A percentile compares a stretch with the other conserved stretches of the same genome.
phyloP scores from a whole-genome alignment of 2,888 invertebrate species.

The Aphelenchoides bicaudatus region DNA sequence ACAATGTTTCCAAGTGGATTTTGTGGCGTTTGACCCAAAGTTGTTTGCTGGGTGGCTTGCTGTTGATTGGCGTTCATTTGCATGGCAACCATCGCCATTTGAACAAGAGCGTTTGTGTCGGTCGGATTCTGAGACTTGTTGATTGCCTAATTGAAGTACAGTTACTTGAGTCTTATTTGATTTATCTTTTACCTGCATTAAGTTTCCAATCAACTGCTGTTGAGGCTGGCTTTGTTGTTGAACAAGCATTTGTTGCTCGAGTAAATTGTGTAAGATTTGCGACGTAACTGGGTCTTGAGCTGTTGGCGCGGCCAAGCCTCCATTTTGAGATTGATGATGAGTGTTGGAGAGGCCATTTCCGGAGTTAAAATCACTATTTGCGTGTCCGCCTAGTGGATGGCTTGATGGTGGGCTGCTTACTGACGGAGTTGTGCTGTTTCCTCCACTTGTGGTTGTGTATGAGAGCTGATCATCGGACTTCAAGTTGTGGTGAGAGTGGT shows the following conservation, averaged over 20 bases:
- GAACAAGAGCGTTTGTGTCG: constrained; percentile 14
- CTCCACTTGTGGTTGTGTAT: constrained; percentile 9
- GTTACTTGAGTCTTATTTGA: no score
- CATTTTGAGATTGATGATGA: neutral
- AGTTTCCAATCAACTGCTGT: constrained; percentile 12
- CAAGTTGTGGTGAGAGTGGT: neutral
- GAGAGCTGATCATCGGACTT: constrained; percentile 19
- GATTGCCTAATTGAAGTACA: no score
- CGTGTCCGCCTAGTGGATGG: neutral
- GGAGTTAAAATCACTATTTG: neutral
- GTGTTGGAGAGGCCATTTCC: neutral
- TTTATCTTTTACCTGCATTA: no score
- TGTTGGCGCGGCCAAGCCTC: neutral
- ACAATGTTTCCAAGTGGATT: neutral
- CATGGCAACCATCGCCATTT: constrained; percentile 19
- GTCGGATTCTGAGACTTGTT: constrained; percentile 16
- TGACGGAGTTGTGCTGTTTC: constrained; percentile 20
- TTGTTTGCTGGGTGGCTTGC: constrained; percentile 10
- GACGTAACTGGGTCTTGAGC: constrained; percentile 5
- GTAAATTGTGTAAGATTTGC: constrained; percentile 13
- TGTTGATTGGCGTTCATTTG: constrained; percentile 20
- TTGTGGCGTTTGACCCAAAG: constrained; percentile 11
- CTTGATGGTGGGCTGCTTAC: constrained; percentile 6
- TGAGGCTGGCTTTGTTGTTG: constrained; percentile 22
- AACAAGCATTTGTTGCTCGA: constrained; percentile 18